These are phyloP conservation scores for Lepus americanus DNA, from an alignment of 2,113 vertebrate species.

Conservation along the genomic window DNA sequence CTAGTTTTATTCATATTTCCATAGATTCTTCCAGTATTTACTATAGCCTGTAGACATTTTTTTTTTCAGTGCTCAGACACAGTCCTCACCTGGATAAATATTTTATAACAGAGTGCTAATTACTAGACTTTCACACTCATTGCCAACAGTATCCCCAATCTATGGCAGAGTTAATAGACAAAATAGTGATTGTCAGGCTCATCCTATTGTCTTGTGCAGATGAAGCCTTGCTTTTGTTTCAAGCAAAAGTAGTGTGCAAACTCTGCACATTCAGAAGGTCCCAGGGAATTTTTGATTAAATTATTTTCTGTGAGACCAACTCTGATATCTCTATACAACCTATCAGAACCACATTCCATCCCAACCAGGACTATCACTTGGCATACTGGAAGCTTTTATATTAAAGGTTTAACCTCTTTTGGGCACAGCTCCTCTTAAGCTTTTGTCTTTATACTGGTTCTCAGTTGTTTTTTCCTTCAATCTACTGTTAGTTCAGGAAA, in stretches of 20 bases:
- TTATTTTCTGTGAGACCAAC: not conserved
- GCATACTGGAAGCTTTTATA: fast-evolving
- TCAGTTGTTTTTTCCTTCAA: too few relatives aligned
- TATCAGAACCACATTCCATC: not conserved
- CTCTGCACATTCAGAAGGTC: not conserved
- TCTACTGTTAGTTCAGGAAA: not conserved
- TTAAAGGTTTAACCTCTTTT: not conserved
- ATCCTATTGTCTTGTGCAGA: not conserved
- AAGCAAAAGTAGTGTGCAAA: not conserved
- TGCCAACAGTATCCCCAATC: too few relatives aligned
- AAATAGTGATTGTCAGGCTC: too few relatives aligned
- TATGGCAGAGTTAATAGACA: too few relatives aligned
- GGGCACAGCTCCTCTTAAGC: not conserved
- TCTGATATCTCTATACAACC: not conserved
- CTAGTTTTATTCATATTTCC: not conserved
- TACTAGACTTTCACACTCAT: not conserved
- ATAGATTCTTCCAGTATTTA: too few relatives aligned
- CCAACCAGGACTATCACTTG: not conserved
- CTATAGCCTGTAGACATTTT: not conserved
- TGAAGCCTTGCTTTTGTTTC: not conserved
- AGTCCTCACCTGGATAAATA: not conserved
- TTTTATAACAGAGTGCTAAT: not conserved
- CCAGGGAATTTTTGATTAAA: not conserved
- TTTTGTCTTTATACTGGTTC: not conserved
- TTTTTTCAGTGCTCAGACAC: not conserved